Evolutionary conservation across 2,797 vertebrate species (phyloP).

Genomic region (Cuniculus paca): DNA sequence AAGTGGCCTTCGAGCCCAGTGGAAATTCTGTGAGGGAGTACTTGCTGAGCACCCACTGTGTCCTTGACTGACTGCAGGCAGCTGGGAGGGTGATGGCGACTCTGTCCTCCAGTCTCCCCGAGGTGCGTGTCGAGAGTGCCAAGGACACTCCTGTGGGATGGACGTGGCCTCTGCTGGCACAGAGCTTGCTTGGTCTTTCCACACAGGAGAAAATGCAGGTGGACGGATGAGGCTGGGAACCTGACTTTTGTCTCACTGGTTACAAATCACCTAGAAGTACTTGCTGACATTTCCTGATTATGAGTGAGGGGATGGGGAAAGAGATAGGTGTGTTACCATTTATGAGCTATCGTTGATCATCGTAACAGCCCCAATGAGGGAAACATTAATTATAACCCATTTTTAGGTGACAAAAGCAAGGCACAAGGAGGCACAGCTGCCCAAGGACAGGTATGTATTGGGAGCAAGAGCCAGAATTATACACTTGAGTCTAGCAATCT

Average conservation of each 20-base stretch:
- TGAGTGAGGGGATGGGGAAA: no score
- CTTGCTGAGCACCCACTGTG: background rate
- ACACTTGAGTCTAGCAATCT: background rate
- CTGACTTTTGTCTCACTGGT: background rate
- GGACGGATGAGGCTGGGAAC: background rate
- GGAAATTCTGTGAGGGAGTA: background rate
- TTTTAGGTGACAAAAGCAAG: background rate
- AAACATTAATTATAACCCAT: background rate
- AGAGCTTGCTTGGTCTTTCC: background rate
- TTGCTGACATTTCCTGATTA: background rate
- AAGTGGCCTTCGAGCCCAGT: background rate
- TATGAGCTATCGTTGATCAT: background rate
- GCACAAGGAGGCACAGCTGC: background rate
- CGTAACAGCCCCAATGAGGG: background rate
- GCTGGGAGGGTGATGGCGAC: background rate
- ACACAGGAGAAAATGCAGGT: background rate
- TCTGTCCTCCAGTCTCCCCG: background rate
- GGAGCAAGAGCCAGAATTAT: background rate
- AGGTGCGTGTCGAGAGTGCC: rapidly evolving
- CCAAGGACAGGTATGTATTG: background rate
- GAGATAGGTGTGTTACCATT: background rate
- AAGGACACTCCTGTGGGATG: background rate
- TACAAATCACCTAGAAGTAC: background rate
- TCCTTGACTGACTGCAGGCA: background rate
- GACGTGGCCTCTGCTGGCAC: background rate